Evolutionary conservation across 1,140 invertebrate genomes (phyloP), one percentile per base, ranked within the genome.

Genomic region (Neelides sp.): DNA sequence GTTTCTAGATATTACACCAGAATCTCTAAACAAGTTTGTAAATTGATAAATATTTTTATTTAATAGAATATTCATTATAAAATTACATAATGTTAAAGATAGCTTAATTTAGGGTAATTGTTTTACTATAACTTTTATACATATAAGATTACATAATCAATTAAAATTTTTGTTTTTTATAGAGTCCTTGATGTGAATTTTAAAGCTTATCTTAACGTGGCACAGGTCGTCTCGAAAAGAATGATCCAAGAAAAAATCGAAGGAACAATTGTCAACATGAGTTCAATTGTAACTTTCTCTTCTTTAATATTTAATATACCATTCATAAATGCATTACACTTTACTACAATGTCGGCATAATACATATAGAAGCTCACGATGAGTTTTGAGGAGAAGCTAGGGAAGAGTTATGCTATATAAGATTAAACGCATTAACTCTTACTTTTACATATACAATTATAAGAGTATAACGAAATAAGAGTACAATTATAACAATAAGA

Each of bases 191-290:
- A 78, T 64, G 69, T 90, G 0, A 93, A 94, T 70, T 76, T 89
- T 0, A 90, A 90, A 70, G 74, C 82, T 3, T 69, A 84, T 0
- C 73, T 92, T 23, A 86, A 88, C 65, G 75, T 92, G 12, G 83
- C 82, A 4, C 88, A 89, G 71, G 64, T 78, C 55, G 75, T 86
- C 52, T 77, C 79, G 23, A 73, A 75, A 59, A 70, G 76, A 59
- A 79, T 89, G 77, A 74, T 87, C n/a, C 68, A 76, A 39, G 71
- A 78, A 15, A 80, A 80, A 62, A 68, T 68, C 34, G 71, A 74
- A 40, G 85, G 88, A 35, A 71, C 78, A 35, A 89, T 94, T 58
- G 89, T 94, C 0, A 93, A 93, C 64, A 65, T 93, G 10, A 93
- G 88, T 0, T 91, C 86, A 13, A 77, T 85, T 64, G 82, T 64